Evolutionary conservation across 1,140 invertebrate genomes (phyloP).

Genomic region (Stegodyphus mimosarum): DNA sequence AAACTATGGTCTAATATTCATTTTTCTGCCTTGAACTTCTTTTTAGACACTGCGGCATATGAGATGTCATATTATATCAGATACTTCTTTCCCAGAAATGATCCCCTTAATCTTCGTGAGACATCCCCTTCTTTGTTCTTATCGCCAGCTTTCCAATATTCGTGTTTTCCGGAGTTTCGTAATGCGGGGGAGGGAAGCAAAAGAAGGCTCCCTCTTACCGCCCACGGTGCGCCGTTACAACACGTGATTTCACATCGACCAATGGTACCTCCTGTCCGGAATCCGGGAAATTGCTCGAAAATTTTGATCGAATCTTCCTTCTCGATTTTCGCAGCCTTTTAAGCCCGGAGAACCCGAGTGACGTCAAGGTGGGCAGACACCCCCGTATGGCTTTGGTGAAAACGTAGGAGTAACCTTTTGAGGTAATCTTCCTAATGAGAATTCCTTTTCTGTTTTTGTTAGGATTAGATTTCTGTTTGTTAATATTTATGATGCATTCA

Average conservation of each 20-base stretch:
- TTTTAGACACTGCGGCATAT: too few species aligned
- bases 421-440: too few species aligned
- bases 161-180: not conserved
- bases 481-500: too few species aligned
- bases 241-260: constrained; percentile 6
- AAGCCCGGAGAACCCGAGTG: not conserved
- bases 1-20: too few species aligned
- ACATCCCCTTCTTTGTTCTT: constrained; percentile 6
- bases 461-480: too few species aligned
- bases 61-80: too few species aligned
- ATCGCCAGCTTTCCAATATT: constrained; percentile 13
- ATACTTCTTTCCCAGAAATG: too few species aligned
- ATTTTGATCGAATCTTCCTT: constrained; percentile 29
- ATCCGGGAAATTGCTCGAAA: constrained; percentile 15
- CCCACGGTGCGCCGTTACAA: not conserved
- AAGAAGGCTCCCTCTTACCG: too few species aligned
- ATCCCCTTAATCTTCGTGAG: constrained; percentile 22
- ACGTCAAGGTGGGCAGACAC: constrained; percentile 19
- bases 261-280: constrained; percentile 2
- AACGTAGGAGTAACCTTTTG: too few species aligned
- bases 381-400: not conserved
- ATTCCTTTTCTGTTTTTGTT: too few species aligned
- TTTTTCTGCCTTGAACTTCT: too few species aligned
- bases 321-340: not conserved
- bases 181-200: not conserved